Base-by-base conservation (phyloP, 2,113 vertebrate genomes). In the Sialia sialis region DNA sequence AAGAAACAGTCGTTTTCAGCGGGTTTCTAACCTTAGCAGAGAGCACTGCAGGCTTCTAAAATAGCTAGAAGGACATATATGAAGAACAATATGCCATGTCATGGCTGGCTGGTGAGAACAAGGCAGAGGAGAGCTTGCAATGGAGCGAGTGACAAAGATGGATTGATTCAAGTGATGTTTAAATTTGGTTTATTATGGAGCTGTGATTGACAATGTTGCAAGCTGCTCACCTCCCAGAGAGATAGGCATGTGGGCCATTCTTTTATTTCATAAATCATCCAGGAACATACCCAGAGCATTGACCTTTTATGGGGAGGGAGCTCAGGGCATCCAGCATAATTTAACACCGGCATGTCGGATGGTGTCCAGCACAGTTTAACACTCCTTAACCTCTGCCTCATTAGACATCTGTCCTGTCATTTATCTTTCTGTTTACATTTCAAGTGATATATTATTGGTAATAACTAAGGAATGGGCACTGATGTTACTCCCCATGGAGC, bases 351-450 rank as follows among this genome's bases (percentile, higher is more conserved):
- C 91, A 92, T 95, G 93, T 94, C 86, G 90, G 94, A 96, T 80
- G 94, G 92, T 94, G 94, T 97, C 96, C 96, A 97, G 80, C 86
- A 94, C 94, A 97, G 94, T 97, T 97, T 97, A 96, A 98, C 93
- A 97, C 91, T 97, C 94, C 96, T 97, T 98, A 97, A 97, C 95
- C 95, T 96, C 97, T 89, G 92, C 91, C 95, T 97, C 95, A 96
- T 97, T 97, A 97, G 91, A 95, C 88, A 97, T 95, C 93, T 97
- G 88, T 97, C 92, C 90, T 90, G 74, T 84, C 95, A 97, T 96
- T 96, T 97, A 94, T 97, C 95, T 97, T 89, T 95, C 92, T 97
- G 96, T 97, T 95, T 96, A 62, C 95, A 96, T 96, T 94, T 80
- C 74, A 80, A 92, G 83, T 95, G 73, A 96, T 96, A 94, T 81